Evolutionary conservation across 2,888 invertebrate genomes (phyloP).

Genomic region (Coelinius sp.): DNA sequence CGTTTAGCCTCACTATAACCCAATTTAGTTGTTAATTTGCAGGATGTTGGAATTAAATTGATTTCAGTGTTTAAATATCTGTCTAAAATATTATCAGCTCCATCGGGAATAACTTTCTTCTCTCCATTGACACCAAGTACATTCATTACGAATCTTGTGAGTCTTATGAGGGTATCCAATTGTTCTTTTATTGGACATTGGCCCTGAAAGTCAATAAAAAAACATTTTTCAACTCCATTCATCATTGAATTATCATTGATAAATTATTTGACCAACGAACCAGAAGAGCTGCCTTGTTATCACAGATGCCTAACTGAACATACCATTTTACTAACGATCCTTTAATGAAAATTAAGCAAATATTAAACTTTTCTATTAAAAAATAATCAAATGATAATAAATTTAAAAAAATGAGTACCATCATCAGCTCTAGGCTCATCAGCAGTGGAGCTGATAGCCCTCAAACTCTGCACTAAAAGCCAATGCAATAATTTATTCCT

Average conservation of each 20-base stretch:
- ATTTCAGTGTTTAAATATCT: constrained; percentile 14
- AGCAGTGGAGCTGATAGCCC: not conserved
- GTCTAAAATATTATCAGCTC: constrained; percentile 1
- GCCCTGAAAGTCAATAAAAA: constrained; percentile 4
- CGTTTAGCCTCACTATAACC: constrained; percentile 10
- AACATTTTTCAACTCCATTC: no score
- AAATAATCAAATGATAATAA: not conserved
- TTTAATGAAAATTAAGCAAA: constrained; percentile 7
- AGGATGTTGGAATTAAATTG: constrained; percentile 15
- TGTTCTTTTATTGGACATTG: constrained; percentile 28
- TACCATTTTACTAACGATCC: constrained; percentile 31
- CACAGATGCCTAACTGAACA: constrained; percentile 26
- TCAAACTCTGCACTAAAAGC: constrained; percentile 23
- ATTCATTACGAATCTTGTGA: constrained; percentile 33
- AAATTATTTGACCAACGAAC: no score
- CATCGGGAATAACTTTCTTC: not conserved
- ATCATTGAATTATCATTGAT: no score
- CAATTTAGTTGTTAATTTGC: constrained; percentile 16
- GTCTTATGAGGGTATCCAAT: constrained; percentile 17
- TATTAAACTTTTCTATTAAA: not conserved
- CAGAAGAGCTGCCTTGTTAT: constrained; percentile 26
- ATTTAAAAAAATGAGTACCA: not conserved
- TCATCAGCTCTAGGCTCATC: constrained; percentile 23
- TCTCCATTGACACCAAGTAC: constrained; percentile 13
- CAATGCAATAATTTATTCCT: constrained; percentile 30